phyloP scores from a whole-genome alignment of 2,113 vertebrate species.

The Dendropsophus ebraccatus region DNA sequence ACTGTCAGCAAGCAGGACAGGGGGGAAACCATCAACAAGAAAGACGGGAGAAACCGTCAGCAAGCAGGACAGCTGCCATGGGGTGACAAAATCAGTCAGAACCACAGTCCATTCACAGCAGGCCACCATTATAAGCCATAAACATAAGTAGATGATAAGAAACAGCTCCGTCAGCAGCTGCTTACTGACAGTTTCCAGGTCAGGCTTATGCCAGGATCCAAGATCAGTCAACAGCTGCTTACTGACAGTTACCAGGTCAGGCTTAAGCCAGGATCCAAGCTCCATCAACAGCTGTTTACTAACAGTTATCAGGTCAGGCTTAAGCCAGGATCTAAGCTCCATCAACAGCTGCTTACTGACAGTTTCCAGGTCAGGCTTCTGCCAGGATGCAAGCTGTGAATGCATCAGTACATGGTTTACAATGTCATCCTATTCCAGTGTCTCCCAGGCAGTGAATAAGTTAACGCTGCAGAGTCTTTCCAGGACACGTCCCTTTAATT shows the following conservation, averaged over 20 bases:
- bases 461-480: neutral
- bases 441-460: neutral
- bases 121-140: neutral
- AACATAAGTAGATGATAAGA: neutral
- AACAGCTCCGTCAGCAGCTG: neutral
- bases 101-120: neutral
- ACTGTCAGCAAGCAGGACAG: neutral
- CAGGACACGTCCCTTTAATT: constrained; percentile 3
- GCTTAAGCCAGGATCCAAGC: no score
- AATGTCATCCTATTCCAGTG: neutral
- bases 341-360: neutral
- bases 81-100: neutral
- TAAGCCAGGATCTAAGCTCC: no score
- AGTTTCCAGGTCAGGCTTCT: neutral
- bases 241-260: neutral
- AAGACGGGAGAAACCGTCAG: constrained; percentile 2
- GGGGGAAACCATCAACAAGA: no score
- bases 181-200: neutral
- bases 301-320: neutral
- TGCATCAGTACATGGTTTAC: neutral
- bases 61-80: neutral
- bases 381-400: no score
- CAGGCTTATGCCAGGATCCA: no score
- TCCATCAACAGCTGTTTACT: neutral
- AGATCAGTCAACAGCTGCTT: neutral